Base-by-base conservation (phyloP, 2,797 vertebrate genomes). In the Vultur gryphus region DNA sequence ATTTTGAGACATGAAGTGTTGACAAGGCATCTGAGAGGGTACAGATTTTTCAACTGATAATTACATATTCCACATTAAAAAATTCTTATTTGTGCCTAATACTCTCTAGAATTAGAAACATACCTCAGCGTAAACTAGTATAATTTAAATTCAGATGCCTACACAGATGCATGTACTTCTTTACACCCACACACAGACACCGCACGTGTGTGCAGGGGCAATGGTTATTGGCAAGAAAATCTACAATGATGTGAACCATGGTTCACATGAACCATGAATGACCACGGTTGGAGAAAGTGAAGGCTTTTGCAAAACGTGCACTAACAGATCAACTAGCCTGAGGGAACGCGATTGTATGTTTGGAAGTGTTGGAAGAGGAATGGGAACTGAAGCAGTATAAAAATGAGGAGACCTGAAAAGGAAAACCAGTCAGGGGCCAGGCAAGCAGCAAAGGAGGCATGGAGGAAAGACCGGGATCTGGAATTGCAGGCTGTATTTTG, bases 31-130 rank as follows among this genome's bases (percentile, higher is more conserved):
- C 71, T 71, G 65, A 89, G 64, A 85, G 28, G 6, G 8, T 19
- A 33, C 57, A 81, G 78, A 91, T 95, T 84, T 96, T 93, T 73
- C 90, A 80, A 21, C 6, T 75, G 76, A 90, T 97, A 93, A 89
- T 90, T 92, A 90, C 7, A 4, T 87, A 80, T 43, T 89, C 49
- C 84, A 85, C 49, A 41, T 82, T 9, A 96, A 91, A 89, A 44
- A 61, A 87, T 75, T 90, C 71, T 84, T 65, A 80, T 29, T 82
- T 85, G 59, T 92, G 72, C 59, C 55, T 59, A 70, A 87, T 48
- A 20, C 70, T 72, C 58, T 55, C 73, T 80, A 11, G 77, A 62
- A 55, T 59, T n/a, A 73, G 64, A 78, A 87, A 77, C 7, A 20
- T 62, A 82, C 33, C 88, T 73, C 75, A 72, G 65, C 2, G 4